These are phyloP conservation scores for Acrossocheilus wenchowensis DNA, from an alignment of 2,797 vertebrate genomes.

Conservation along the genomic window DNA sequence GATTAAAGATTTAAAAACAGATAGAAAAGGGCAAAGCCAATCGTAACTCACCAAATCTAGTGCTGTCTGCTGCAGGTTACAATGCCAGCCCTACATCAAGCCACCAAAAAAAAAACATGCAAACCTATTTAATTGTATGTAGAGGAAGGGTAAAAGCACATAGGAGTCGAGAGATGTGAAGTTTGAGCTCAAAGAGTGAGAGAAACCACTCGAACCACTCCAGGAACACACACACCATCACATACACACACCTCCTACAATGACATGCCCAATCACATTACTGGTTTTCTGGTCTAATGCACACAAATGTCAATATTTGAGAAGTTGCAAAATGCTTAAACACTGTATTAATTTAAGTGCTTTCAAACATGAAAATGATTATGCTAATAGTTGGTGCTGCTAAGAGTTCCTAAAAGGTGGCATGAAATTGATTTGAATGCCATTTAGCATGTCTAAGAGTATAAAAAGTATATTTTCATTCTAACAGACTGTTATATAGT, in stretches of 20 bases:
- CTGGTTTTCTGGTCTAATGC: conserved; percentile 58
- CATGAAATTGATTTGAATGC: not conserved
- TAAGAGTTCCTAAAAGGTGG: not conserved
- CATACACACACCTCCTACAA: conserved; percentile 46
- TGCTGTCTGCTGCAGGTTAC: conserved; percentile 18
- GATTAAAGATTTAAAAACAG: not conserved
- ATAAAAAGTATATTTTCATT: not conserved
- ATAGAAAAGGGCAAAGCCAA: not conserved
- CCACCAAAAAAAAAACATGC: not conserved
- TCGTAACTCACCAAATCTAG: conserved; percentile 63
- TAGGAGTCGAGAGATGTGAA: not conserved
- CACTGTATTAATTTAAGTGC: too few relatives aligned
- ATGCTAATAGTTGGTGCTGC: not conserved
- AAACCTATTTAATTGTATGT: not conserved
- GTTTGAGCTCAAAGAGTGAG: not conserved
- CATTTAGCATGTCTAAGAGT: not conserved
- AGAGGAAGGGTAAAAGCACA: not conserved
- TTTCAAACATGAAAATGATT: not conserved
- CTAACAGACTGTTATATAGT: not conserved
- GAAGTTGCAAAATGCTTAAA: conserved; percentile 19
- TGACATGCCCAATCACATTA: conserved; percentile 64
- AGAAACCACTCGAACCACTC: conserved; percentile 23
- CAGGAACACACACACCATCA: conserved; percentile 15
- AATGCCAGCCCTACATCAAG: conserved; percentile 8
- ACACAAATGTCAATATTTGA: conserved; percentile 20